Percentiles rank a stretch among this genome's conserved stretches.
Evolutionary conservation across 2,888 invertebrate genomes (phyloP).

Genomic region (Mantis religiosa): DNA sequence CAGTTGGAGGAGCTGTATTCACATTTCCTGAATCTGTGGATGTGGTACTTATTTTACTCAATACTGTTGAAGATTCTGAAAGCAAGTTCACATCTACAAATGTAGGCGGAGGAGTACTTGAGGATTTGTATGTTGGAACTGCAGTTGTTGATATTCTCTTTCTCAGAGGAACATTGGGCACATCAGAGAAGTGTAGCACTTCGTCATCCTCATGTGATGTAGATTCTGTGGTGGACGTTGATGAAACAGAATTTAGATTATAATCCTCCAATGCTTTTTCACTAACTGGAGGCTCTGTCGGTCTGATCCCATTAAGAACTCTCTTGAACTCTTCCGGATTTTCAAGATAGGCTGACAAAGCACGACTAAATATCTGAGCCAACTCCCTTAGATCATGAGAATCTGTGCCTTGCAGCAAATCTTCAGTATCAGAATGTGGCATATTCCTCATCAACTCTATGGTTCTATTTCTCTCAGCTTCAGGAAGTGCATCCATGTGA

Average conservation of each 20-base stretch:
- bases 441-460: not conserved
- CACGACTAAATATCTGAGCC: constrained; percentile 80
- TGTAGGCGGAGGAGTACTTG: not conserved
- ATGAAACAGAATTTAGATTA: not conserved
- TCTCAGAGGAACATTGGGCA: constrained; percentile 42
- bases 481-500: not conserved
- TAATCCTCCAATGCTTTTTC: not conserved
- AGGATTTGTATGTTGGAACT: not conserved
- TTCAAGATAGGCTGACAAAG: constrained; percentile 74
- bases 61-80: not conserved
- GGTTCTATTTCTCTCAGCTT: not conserved
- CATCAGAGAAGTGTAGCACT: constrained; percentile 73
- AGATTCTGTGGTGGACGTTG: not conserved
- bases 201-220: constrained; percentile 62
- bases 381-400: constrained; percentile 58
- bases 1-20: not conserved
- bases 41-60: not conserved
- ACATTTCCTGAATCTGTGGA: not conserved
- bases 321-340: constrained; percentile 78
- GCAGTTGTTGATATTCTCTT: constrained; percentile 38
- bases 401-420: constrained; percentile 1
- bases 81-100: not conserved
- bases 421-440: not conserved
- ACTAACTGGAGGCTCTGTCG: constrained; percentile 55
- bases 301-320: constrained; percentile 70